These are phyloP conservation scores for Verasper variegatus DNA, from an alignment of 2,113 vertebrate species.

Conservation along the genomic window DNA sequence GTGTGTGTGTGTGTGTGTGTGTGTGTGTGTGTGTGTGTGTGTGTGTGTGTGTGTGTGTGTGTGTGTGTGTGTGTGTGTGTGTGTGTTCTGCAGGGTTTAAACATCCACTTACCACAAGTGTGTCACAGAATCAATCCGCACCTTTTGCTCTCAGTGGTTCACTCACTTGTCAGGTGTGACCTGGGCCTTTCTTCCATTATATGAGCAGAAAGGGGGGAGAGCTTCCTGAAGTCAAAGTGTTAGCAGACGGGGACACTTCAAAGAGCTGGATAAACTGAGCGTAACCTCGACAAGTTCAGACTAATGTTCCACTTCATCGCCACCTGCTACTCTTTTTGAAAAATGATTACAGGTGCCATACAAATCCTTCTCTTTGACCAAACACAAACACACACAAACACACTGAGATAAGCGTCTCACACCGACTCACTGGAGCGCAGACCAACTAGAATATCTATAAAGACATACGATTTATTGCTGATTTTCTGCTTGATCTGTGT, in stretches of 20 bases:
- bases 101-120: too few relatives aligned
- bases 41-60: too few relatives aligned
- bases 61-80: too few relatives aligned
- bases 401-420: constrained; percentile 34
- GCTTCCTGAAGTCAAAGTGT: not conserved
- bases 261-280: constrained; percentile 33
- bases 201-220: not conserved
- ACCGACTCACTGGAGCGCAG: constrained; percentile 37
- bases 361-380: constrained; percentile 40
- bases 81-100: too few relatives aligned
- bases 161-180: constrained; percentile 11
- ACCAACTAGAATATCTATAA: constrained; percentile 53
- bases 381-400: constrained; percentile 23
- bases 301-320: constrained; percentile 48
- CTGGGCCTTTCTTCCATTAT: not conserved
- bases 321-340: constrained; percentile 18
- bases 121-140: too few relatives aligned
- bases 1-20: too few relatives aligned
- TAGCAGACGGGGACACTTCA: constrained; percentile 31
- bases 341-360: constrained; percentile 45
- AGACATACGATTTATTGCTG: constrained; percentile 65
- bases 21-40: too few relatives aligned
- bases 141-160: not conserved
- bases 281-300: constrained; percentile 47
- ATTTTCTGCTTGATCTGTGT: constrained; percentile 72